Evolutionary conservation across 2,797 vertebrate genomes (phyloP), one percentile per base, ranked within the genome.

Genomic region (Halcyon chelicuti): DNA sequence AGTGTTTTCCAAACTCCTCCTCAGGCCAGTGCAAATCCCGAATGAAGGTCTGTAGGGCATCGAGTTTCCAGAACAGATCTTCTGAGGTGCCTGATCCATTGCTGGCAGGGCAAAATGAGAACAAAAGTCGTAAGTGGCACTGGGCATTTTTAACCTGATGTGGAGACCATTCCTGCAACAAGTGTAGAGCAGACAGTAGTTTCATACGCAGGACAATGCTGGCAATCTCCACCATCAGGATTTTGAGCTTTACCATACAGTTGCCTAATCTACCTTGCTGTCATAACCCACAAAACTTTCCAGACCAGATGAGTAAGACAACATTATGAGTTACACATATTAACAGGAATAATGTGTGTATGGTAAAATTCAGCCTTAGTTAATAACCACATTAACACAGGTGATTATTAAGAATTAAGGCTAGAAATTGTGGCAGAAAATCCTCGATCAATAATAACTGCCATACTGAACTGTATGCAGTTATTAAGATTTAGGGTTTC

Each of bases 21-120:
- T 99, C 99, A 0, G 99, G 99, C 99, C 99, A 99, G 96, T 99
- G 99, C 70, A 99, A 98, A 94, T 99, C 99, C 94, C 98, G 98
- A 96, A 99, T 99, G 97, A 99, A 99, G n/a, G 99, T 99, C 98
- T 99, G 99, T 49, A 99, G 98, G 91, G 99, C 99, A 65, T 99
- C 99, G 8, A 99, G 98, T 97, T 99, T 99, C 99, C 99, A 99
- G 98, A 99, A 99, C 91, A 99, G 98, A 95, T 99, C 99, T 97
- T 99, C 99, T 0, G 99, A 99, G 4, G 99, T 99, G 57, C 99
- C 99, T 44, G 99, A 99, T 93, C 99, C 99, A 15, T 99, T 99
- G 97, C 99, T 99, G 97, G 86, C 94, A 97, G 98, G 95, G 96
- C 76, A 98, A 97, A 94, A 98, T 39, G 90, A 96, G 96, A 97